Conservation (phyloP, 2,113 vertebrate genomes). For the Sardina pilchardus region DNA sequence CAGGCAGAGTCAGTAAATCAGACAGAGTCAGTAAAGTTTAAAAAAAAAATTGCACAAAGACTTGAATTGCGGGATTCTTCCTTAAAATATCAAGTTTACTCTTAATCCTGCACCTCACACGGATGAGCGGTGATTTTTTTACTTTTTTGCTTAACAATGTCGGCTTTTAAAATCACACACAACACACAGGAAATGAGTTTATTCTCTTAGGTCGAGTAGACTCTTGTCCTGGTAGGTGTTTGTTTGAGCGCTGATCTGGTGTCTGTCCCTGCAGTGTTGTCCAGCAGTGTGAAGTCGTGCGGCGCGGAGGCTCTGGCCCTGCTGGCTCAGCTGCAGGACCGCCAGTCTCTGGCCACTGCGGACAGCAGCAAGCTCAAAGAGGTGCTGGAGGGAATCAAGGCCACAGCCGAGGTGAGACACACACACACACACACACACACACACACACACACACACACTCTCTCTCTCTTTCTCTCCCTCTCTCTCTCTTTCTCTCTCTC, state of each 20-base stretch:
- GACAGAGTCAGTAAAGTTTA: too few species aligned
- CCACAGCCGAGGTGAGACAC: slow-evolving; percentile 77
- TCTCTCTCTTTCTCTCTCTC: not conserved
- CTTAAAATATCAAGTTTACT: too few species aligned
- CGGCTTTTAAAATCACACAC: too few species aligned
- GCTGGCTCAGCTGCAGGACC: slow-evolving; percentile 78
- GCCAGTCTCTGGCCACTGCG: slow-evolving; percentile 49
- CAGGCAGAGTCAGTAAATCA: too few species aligned
- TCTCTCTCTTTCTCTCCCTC: not conserved
- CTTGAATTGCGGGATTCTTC: too few species aligned
- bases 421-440: not conserved
- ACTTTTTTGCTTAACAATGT: too few species aligned
- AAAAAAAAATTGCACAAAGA: too few species aligned
- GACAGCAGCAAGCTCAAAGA: slow-evolving; percentile 66
- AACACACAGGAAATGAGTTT: not conserved
- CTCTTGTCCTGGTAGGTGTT: not conserved
- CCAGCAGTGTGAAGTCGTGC: slow-evolving; percentile 81
- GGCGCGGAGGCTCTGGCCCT: slow-evolving; percentile 78
- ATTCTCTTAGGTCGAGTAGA: too few species aligned
- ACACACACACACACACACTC: too few species aligned
- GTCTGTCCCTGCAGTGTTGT: slow-evolving; percentile 7
- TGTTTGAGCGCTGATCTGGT: not conserved
- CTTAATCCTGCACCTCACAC: too few species aligned
- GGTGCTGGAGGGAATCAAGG: slow-evolving; percentile 71
- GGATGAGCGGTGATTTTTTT: too few species aligned